Base-by-base conservation (phyloP, 2,797 vertebrate genomes). In the Mormyrops attenuatus region DNA sequence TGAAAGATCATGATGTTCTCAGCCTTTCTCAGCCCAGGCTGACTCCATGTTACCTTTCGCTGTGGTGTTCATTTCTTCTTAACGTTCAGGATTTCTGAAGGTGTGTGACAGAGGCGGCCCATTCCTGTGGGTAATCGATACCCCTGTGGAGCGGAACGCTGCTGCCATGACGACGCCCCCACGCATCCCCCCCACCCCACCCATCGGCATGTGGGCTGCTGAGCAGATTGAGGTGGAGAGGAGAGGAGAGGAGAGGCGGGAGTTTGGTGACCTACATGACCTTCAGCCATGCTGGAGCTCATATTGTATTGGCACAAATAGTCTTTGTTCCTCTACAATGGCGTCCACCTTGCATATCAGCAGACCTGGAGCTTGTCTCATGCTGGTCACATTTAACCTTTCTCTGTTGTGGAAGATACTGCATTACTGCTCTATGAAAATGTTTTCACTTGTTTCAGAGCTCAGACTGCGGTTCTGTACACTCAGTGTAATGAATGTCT, bases 71-170 rank as follows among this genome's bases (percentile, higher is more conserved):
- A 90, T 66, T 85, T 88, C 85, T 52, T 85, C 44, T 8, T 63
- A 53, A 73, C 80, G 85, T 69, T 77, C 41, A 73, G 85, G 47
- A 85, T 22, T 88, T 82, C 69, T 17, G 15, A 77, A 7, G 90
- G 89, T 91, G 88, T 93, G 89, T 90, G 91, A 91, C 92, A 94
- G 90, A 93, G 90, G 93, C 93, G 92, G 91, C 89, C 91, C 88
- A 89, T 91, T 93, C 92, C 92, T 93, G 66, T 4, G 91, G 93
- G 92, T 92, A 93, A 95, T 95, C 94, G 92, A 93, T 94, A 95
- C 93, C 91, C 91, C 91, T 93, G 93, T 94, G 93, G 93, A 93
- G 91, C 93, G 92, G 93, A 94, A 94, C 92, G 89, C 90, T 3
- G 94, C 94, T 95, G 93, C 94, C 93, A 94, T 90, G 93, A 94